Percentiles rank a stretch among this genome's conserved stretches.
phyloP scores from a whole-genome alignment of 53 echinoderm and acorn worm genomes.

The Apostichopus leukothele region DNA sequence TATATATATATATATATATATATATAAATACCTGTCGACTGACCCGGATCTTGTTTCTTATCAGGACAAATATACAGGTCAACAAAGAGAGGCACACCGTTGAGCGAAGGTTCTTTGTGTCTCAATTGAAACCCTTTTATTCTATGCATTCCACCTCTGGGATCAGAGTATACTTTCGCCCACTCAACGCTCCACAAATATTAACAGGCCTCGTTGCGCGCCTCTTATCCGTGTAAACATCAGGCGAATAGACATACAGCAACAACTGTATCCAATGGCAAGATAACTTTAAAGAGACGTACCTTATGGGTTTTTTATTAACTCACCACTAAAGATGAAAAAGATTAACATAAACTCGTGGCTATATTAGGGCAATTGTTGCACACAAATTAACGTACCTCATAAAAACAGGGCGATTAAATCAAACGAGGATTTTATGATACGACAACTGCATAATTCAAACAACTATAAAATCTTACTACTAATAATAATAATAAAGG shows the following conservation, averaged over 20 bases:
- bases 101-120: too few relatives aligned
- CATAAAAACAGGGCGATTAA: too few relatives aligned
- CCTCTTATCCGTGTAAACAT: conserved; percentile 12
- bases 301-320: neutral
- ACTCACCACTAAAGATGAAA: too few relatives aligned
- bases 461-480: too few relatives aligned
- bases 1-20: too few relatives aligned
- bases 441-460: too few relatives aligned
- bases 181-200: conserved; percentile 5
- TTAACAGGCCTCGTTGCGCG: neutral
- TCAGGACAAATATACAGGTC: too few relatives aligned
- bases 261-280: neutral
- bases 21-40: too few relatives aligned
- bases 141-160: neutral
- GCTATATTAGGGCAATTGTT: neutral
- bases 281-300: neutral
- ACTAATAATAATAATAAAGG: too few relatives aligned
- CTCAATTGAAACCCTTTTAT: neutral
- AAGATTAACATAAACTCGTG: too few relatives aligned
- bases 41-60: too few relatives aligned
- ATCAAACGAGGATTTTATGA: too few relatives aligned
- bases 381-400: neutral
- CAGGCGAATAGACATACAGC: neutral
- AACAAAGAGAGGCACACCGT: neutral
- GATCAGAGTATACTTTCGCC: conserved; percentile 12